Evolutionary conservation across 2,797 vertebrate genomes (phyloP).

Genomic region (Tangara arthus): DNA sequence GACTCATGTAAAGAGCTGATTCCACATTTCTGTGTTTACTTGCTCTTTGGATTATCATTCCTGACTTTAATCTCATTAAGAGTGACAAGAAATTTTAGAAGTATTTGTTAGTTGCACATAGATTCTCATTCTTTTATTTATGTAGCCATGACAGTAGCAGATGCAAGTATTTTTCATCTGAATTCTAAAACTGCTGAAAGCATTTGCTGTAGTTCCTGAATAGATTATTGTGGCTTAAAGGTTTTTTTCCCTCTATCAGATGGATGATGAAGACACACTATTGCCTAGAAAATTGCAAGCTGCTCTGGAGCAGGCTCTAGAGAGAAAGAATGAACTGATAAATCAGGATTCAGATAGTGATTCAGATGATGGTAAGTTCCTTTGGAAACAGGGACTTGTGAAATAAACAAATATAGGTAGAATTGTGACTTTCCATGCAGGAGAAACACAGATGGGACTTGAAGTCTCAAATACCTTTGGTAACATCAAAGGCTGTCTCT

Average conservation of each 20-base stretch:
- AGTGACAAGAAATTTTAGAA: background rate
- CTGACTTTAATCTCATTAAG: background rate
- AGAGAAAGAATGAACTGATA: slow-evolving; percentile 95
- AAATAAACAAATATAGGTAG: background rate
- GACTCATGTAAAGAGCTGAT: background rate
- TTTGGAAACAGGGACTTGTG: background rate
- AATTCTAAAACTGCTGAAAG: background rate
- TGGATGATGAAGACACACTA: slow-evolving; percentile 96
- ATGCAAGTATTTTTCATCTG: background rate
- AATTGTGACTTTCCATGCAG: background rate
- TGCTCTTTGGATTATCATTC: background rate
- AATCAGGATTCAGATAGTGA: slow-evolving; percentile 97
- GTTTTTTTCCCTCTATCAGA: slow-evolving; percentile 72
- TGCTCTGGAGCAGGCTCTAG: slow-evolving; percentile 95
- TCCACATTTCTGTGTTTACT: background rate
- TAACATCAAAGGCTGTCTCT: background rate
- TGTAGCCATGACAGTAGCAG: background rate
- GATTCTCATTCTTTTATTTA: background rate
- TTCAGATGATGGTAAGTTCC: slow-evolving; percentile 91
- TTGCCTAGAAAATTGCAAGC: slow-evolving; percentile 97
- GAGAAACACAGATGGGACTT: background rate
- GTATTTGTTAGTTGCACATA: background rate
- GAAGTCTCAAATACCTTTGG: background rate
- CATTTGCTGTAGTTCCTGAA: background rate
- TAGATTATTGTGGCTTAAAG: background rate